phyloP scores from a whole-genome alignment of 2,888 invertebrate genomes.

The Branchellion lobata region DNA sequence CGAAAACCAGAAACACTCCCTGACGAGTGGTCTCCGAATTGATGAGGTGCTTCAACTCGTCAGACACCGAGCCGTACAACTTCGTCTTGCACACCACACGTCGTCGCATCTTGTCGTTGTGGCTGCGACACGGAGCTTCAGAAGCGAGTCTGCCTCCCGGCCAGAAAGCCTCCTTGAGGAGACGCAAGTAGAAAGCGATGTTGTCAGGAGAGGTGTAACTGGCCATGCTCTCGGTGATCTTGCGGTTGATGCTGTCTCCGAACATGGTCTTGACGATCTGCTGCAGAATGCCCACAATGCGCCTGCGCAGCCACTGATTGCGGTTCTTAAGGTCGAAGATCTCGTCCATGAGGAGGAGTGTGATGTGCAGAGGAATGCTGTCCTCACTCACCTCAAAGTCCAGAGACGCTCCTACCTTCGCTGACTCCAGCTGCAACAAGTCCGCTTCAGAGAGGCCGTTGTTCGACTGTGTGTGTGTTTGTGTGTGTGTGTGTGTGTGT shows the following conservation, averaged over 20 bases:
- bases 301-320: conserved; percentile 77
- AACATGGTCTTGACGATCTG: conserved; percentile 79
- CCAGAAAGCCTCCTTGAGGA: conserved; percentile 67
- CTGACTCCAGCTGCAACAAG: conserved; percentile 51
- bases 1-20: conserved; percentile 80
- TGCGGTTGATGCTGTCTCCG: conserved; percentile 79
- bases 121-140: conserved; percentile 65
- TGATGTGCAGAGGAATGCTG: conserved; percentile 78
- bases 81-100: conserved; percentile 83
- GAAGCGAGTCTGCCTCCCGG: conserved; percentile 67
- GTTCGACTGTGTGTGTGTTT: background rate
- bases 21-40: conserved; percentile 83
- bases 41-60: conserved; percentile 84
- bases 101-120: conserved; percentile 72
- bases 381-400: conserved; percentile 65
- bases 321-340: conserved; percentile 79
- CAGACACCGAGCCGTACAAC: conserved; percentile 70
- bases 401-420: conserved; percentile 59
- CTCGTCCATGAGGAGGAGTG: conserved; percentile 78
- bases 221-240: conserved; percentile 84
- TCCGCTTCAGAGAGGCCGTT: conserved; percentile 31
- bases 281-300: conserved; percentile 74
- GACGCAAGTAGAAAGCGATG: conserved; percentile 78
- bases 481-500: background rate
- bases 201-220: conserved; percentile 82